These are phyloP conservation scores for Holocentrus rufus DNA, from an alignment of 2,797 vertebrate genomes.

Conservation along the genomic window DNA sequence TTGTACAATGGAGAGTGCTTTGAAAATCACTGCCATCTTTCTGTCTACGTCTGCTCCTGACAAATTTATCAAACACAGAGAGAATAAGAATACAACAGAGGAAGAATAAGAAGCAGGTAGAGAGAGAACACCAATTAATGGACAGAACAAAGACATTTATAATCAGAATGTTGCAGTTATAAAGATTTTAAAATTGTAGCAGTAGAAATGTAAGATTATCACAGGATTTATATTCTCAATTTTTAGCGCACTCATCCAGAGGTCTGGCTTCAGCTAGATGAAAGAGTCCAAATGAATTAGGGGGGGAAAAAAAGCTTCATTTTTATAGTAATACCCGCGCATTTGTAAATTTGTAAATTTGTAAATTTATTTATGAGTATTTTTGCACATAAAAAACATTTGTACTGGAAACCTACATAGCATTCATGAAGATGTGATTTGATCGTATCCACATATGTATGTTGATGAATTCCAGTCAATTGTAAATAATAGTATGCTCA, in stretches of 20 bases:
- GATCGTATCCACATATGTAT: no score
- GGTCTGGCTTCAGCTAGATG: neutral
- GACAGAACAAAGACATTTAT: conserved; percentile 14
- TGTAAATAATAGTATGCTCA: no score
- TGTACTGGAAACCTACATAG: no score
- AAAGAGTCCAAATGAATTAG: no score
- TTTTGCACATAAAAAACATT: no score
- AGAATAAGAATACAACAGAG: conserved; percentile 14
- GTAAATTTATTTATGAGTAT: no score
- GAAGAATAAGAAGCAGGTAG: neutral
- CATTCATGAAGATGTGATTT: no score
- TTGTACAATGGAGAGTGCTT: conserved; percentile 51
- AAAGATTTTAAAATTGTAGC: neutral
- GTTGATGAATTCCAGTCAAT: no score
- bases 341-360: no score
- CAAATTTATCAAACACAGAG: conserved; percentile 27
- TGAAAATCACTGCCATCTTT: conserved; percentile 56
- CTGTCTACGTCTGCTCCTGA: conserved; percentile 18
- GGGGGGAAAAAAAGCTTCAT: no score
- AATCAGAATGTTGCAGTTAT: neutral
- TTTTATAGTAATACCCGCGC: no score
- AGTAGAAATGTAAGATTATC: no score
- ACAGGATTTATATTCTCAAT: neutral
- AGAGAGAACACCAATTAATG: neutral
- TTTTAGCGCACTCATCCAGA: neutral